These are phyloP conservation scores for Patella pellucida DNA, from an alignment of 2,888 invertebrate species.

Conservation along the genomic window DNA sequence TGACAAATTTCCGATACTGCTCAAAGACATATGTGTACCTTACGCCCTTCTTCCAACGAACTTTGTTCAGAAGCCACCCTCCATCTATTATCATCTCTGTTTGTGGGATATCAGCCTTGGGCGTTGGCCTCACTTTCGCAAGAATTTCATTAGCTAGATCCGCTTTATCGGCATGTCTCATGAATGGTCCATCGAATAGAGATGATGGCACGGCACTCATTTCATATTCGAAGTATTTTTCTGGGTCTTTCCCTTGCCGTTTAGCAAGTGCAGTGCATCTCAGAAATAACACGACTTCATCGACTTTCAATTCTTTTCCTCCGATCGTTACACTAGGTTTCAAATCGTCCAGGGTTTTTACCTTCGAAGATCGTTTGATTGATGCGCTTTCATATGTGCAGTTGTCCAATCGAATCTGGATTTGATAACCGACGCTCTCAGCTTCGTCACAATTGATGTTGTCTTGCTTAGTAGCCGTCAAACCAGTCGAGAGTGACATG, in stretches of 20 bases:
- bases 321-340: not conserved
- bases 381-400: not conserved
- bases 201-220: not conserved
- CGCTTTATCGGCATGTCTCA: not conserved
- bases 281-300: not conserved
- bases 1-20: conserved; percentile 7
- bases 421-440: not conserved
- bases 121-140: not conserved
- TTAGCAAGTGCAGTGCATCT: too few relatives aligned
- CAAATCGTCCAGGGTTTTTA: not conserved
- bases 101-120: not conserved
- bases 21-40: not conserved
- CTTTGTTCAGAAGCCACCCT: not conserved
- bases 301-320: not conserved
- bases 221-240: not conserved
- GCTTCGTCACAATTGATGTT: not conserved
- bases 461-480: not conserved
- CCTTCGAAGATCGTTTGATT: not conserved
- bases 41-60: not conserved
- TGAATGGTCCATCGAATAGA: not conserved
- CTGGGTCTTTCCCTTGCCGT: not conserved
- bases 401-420: not conserved
- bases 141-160: not conserved
- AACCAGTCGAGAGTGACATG: not conserved
- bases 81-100: not conserved